These are phyloP conservation scores for Xerus inauris DNA, from an alignment of 2,113 vertebrate genomes.

Conservation along the genomic window DNA sequence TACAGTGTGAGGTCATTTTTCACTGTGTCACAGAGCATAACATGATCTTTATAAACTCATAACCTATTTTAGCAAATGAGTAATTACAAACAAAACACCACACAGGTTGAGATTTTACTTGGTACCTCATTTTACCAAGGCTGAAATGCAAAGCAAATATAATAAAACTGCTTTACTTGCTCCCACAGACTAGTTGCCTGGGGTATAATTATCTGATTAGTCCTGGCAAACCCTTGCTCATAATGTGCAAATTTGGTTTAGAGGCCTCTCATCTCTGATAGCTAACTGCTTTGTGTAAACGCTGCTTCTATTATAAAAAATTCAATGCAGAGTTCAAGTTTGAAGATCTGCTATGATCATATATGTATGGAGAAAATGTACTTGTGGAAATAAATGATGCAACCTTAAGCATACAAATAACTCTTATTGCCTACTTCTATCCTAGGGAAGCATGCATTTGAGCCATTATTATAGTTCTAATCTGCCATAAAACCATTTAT, in stretches of 20 bases:
- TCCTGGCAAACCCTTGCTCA: conserved; percentile 53
- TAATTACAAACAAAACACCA: conserved; percentile 66
- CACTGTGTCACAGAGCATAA: conserved; percentile 26
- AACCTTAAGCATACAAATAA: background rate
- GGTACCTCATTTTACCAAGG: conserved; percentile 45
- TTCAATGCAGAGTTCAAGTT: background rate
- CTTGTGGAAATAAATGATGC: background rate
- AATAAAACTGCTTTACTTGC: conserved; percentile 62
- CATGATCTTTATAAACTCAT: conserved; percentile 49
- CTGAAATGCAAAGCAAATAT: conserved; percentile 72
- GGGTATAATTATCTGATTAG: conserved; percentile 75
- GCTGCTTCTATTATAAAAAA: background rate
- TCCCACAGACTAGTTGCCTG: conserved; percentile 61
- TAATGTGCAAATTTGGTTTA: conserved; percentile 58
- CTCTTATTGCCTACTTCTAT: background rate
- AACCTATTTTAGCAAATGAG: conserved; percentile 33
- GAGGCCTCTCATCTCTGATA: conserved; percentile 12
- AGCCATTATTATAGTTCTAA: background rate
- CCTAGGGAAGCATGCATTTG: background rate
- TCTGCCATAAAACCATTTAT: background rate
- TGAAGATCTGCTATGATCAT: background rate
- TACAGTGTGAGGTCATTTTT: conserved; percentile 64
- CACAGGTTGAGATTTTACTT: conserved; percentile 45
- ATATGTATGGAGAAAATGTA: background rate
- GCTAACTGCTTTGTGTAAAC: background rate